These are phyloP conservation scores for Oreonectes daqikongensis DNA, from an alignment of 2,797 vertebrate species.

Conservation along the genomic window DNA sequence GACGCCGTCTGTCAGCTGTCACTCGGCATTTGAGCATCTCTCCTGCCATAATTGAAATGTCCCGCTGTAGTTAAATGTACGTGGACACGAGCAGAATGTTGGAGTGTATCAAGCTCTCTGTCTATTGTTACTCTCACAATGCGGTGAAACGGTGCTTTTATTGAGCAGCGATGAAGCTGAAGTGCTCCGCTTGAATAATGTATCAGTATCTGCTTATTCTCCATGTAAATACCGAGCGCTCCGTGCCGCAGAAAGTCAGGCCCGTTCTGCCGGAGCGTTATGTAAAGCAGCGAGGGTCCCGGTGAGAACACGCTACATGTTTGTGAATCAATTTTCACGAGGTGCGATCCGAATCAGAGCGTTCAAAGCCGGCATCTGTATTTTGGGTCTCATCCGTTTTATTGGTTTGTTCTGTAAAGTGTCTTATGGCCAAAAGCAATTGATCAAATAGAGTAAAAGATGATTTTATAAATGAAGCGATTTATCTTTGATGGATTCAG, in stretches of 20 bases:
- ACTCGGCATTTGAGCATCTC: constrained; percentile 67
- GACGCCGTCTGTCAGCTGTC: constrained; percentile 39
- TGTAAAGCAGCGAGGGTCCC: constrained; percentile 71
- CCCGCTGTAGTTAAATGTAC: constrained; percentile 72
- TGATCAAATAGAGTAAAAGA: constrained; percentile 44
- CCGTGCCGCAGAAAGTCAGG: neutral
- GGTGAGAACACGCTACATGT: constrained; percentile 67
- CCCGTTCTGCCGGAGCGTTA: constrained; percentile 71
- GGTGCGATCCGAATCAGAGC: constrained; percentile 39
- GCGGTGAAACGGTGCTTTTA: constrained; percentile 69
- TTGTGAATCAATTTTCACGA: constrained; percentile 74
- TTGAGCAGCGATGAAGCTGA: constrained; percentile 72
- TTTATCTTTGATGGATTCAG: constrained; percentile 24
- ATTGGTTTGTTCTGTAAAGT: constrained; percentile 23
- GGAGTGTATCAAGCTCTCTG: constrained; percentile 64
- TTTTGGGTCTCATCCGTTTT: neutral
- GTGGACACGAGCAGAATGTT: constrained; percentile 63
- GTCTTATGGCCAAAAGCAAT: constrained; percentile 41
- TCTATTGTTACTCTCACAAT: constrained; percentile 70
- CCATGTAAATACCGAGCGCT: constrained; percentile 79
- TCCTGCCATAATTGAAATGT: constrained; percentile 73
- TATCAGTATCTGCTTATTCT: constrained; percentile 68
- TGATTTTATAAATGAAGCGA: constrained; percentile 44
- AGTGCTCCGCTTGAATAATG: constrained; percentile 76
- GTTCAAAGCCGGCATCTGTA: neutral